A percentile compares a stretch with the other conserved stretches of the same genome.
Evolutionary conservation across 37 sponge, comb jelly and placozoan genomes (phyloP).

Genomic region (Halisarca cf. caerulea): DNA sequence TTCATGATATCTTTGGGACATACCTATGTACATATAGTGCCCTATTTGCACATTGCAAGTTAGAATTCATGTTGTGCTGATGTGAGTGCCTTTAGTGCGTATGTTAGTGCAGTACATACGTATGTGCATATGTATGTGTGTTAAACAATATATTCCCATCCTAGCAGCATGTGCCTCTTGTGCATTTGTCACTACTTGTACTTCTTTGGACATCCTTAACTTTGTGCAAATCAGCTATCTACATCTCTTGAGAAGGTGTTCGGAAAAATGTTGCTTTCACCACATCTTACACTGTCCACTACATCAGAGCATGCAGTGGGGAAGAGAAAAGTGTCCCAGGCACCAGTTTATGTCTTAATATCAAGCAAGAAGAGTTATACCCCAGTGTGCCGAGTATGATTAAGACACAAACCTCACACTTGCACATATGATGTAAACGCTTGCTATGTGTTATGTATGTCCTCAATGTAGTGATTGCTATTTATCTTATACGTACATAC

Average conservation of each 20-base stretch:
- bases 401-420: background rate
- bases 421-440: too few species aligned
- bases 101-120: too few species aligned
- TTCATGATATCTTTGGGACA: too few species aligned
- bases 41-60: too few species aligned
- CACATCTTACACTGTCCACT: background rate
- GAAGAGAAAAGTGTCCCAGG: constrained; percentile 18
- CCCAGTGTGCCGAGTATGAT: background rate
- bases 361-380: constrained; percentile 17
- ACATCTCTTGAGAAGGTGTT: constrained; percentile 9
- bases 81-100: too few species aligned
- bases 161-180: background rate
- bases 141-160: too few species aligned
- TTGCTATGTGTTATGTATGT: too few species aligned
- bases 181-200: background rate
- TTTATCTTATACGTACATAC: background rate
- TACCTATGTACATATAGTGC: too few species aligned
- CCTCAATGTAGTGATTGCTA: too few species aligned
- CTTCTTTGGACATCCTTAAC: background rate
- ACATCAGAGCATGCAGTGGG: background rate
- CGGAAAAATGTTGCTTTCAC: background rate
- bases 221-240: background rate
- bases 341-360: background rate
- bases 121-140: too few species aligned
- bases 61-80: too few species aligned